phyloP scores from a whole-genome alignment of 2,888 invertebrate species.

The Lacanobia wlatinum region DNA sequence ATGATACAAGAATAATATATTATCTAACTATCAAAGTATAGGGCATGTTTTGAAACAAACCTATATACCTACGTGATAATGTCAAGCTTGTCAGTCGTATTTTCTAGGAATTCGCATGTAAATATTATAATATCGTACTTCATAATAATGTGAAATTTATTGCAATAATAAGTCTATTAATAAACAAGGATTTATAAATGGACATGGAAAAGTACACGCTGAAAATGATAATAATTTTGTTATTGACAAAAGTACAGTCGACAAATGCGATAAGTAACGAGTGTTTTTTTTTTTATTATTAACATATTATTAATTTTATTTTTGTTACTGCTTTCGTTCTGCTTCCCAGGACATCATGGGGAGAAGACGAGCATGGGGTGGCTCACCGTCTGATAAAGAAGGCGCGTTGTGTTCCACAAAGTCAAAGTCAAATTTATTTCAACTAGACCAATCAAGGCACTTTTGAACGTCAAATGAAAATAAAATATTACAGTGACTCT shows the following conservation, averaged over 20 bases:
- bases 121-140: constrained; percentile 1
- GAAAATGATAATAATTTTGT: constrained; percentile 15
- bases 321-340: no score
- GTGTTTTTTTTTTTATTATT: no score
- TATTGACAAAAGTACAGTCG: not conserved
- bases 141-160: constrained; percentile 4
- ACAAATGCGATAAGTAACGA: not conserved
- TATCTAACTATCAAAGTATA: not conserved
- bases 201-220: constrained; percentile 14
- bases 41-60: not conserved
- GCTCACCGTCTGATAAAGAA: no score
- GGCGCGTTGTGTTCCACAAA: no score
- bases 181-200: constrained; percentile 26
- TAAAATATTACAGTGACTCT: no score
- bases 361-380: no score
- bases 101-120: not conserved
- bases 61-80: not conserved
- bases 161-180: constrained; percentile 3
- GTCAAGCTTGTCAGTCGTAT: not conserved
- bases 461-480: no score
- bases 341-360: no score
- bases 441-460: no score
- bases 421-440: no score
- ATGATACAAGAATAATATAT: not conserved
- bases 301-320: no score